Conservation (phyloP, 2,888 invertebrate species). For the Conistra vaccinii region DNA sequence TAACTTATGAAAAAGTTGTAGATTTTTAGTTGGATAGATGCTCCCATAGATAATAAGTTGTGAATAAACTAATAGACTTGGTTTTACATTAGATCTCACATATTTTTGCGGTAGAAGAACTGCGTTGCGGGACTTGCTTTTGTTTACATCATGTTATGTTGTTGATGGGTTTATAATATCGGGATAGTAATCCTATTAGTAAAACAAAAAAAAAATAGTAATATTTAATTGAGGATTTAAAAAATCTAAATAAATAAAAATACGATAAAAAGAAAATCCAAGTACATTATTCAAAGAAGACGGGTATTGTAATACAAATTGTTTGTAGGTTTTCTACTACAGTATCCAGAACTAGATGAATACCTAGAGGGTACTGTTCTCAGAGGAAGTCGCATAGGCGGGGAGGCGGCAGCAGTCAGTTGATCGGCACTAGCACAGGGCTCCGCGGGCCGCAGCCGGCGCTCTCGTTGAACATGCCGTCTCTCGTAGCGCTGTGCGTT, state of each 20-base stretch:
- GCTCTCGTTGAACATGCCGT: slow-evolving; percentile 75
- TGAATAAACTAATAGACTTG: no score
- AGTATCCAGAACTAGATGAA: slow-evolving; percentile 45
- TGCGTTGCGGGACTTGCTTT: no score
- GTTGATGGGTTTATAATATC: no score
- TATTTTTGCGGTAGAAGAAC: no score
- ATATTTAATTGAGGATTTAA: slow-evolving; percentile 7
- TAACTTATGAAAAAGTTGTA: no score
- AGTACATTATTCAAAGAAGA: slow-evolving; percentile 69
- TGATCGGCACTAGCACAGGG: slow-evolving; percentile 77
- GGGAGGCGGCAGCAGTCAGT: slow-evolving; percentile 74
- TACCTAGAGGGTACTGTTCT: slow-evolving; percentile 62
- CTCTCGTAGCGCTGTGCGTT: slow-evolving; percentile 79
- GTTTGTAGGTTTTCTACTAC: slow-evolving; percentile 72
- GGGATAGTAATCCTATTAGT: no score
- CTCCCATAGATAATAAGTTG: no score
- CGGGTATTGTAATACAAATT: slow-evolving; percentile 80
- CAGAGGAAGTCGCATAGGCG: slow-evolving; percentile 74
- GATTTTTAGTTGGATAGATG: no score
- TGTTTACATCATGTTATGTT: no score
- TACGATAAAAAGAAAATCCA: slow-evolving; percentile 23
- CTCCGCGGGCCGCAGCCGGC: slow-evolving; percentile 70
- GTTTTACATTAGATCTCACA: no score
- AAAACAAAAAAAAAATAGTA: neutral
- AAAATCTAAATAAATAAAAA: slow-evolving; percentile 11